Percentiles rank a stretch among this genome's conserved stretches.
Evolutionary conservation across 2,797 vertebrate genomes (phyloP).

Genomic region (Enteromius afrohamiltoni): DNA sequence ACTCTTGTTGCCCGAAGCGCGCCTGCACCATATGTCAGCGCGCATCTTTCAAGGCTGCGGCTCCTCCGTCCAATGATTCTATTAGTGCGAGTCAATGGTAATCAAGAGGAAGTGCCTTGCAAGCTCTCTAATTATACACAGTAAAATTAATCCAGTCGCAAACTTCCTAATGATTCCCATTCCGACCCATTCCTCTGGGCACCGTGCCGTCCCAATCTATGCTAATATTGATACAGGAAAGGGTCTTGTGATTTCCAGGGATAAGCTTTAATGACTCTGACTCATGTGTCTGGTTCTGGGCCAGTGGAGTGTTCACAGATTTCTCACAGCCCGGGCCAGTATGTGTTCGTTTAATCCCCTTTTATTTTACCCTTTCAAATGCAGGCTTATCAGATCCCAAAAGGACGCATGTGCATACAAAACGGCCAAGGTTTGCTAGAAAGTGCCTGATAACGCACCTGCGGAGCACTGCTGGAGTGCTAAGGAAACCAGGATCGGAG

Average conservation of each 20-base stretch:
- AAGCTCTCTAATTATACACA: conserved; percentile 40
- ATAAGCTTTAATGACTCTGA: conserved; percentile 53
- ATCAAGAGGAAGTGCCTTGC: conserved; percentile 34
- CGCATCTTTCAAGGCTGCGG: neutral
- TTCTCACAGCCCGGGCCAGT: conserved; percentile 34
- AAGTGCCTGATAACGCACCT: neutral
- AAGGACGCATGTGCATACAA: conserved; percentile 21
- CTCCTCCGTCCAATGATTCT: neutral
- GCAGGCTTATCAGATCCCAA: conserved; percentile 42
- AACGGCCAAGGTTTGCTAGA: conserved; percentile 24
- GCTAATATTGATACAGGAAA: conserved; percentile 49
- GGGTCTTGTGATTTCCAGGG: conserved; percentile 51
- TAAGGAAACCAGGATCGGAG: conserved; percentile 17
- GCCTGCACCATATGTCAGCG: neutral
- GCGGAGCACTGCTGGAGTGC: neutral
- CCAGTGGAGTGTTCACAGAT: conserved; percentile 41
- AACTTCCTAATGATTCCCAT: conserved; percentile 45
- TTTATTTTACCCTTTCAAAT: conserved; percentile 55
- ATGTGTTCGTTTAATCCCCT: conserved; percentile 55
- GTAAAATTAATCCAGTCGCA: conserved; percentile 38
- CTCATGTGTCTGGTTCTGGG: conserved; percentile 53
- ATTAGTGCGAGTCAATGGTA: conserved; percentile 11
- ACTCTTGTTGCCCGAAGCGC: neutral
- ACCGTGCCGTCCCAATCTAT: conserved; percentile 21
- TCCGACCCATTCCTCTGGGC: neutral